Evolutionary conservation across 2,113 vertebrate species (phyloP).

Genomic region (Sula dactylatra): DNA sequence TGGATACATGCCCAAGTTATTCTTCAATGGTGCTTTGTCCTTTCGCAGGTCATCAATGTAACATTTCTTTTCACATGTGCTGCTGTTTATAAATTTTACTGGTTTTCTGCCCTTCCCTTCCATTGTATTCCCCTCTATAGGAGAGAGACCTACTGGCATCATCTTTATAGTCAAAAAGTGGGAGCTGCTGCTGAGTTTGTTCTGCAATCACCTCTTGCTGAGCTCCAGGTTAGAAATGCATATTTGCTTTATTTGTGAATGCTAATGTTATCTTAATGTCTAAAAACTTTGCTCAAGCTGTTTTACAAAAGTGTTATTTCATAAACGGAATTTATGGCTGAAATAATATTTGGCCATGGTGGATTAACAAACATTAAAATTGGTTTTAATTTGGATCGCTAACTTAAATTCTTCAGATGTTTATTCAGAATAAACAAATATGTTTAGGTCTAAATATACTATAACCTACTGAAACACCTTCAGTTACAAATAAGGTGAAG

Average conservation of each 20-base stretch:
- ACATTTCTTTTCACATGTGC: background rate
- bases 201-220: background rate
- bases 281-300: background rate
- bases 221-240: constrained; percentile 26
- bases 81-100: background rate
- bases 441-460: background rate
- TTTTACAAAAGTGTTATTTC: background rate
- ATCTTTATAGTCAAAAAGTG: background rate
- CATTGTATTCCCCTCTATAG: background rate
- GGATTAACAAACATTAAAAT: background rate
- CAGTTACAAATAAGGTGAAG: background rate
- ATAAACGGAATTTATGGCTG: background rate
- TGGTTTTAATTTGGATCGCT: background rate
- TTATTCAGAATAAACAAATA: background rate
- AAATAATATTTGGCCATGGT: background rate
- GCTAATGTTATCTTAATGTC: background rate
- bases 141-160: background rate
- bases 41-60: background rate
- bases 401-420: background rate
- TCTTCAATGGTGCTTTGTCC: background rate
- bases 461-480: background rate
- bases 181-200: background rate
- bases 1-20: background rate
- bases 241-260: background rate
- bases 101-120: background rate